Base-by-base conservation (phyloP, 2,113 vertebrate genomes). In the Erythrolamprus reginae region DNA sequence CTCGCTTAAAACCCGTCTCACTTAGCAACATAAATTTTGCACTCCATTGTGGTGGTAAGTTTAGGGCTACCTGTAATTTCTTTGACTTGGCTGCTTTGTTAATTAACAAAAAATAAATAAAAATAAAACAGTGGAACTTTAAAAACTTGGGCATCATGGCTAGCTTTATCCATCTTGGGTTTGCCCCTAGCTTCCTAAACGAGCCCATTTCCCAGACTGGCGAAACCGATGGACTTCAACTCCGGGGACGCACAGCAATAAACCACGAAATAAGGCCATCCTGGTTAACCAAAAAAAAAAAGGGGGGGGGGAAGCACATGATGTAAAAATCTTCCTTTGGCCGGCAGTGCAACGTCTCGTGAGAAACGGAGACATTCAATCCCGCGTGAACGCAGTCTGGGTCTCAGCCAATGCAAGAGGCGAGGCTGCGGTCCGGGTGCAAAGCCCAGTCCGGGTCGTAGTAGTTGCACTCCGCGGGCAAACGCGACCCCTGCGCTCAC, bases 381-480 rank as follows among this genome's bases (percentile, higher is more conserved):
- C 70, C 38, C 70, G 70, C 21, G 33, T 77, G 33, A 77, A 77
- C 7, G 33, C 70, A 38, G 65, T 3, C n/a, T 17, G 15, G n/a
- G 15, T 77, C 15, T 38, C n/a, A 19, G 65, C 65, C 65, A 77
- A 38, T 2, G 5, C 65, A 17, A 77, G 70, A 17, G 5, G 33
- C 65, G 33, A 38, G 65, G 65, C 33, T 77, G 65, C 33, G 19
- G 15, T 38, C 65, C 33, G n/a, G n/a, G n/a, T 21, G 2, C 13
- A 19, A 7, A 3, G 15, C 65, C 3, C 65, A 3, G 33, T 77
- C 33, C 33, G 17, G 15, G 19, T 38, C 6, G 0, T 9, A 3
- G 17, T 21, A 33, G 65, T 17, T 77, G 17, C 65, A 6, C 33
- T 17, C 33, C 33, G 1, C 6, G n/a, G 65, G 65, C 28, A 28